phyloP scores from a whole-genome alignment of 2,113 vertebrate genomes.

The Tetraodon nigroviridis region DNA sequence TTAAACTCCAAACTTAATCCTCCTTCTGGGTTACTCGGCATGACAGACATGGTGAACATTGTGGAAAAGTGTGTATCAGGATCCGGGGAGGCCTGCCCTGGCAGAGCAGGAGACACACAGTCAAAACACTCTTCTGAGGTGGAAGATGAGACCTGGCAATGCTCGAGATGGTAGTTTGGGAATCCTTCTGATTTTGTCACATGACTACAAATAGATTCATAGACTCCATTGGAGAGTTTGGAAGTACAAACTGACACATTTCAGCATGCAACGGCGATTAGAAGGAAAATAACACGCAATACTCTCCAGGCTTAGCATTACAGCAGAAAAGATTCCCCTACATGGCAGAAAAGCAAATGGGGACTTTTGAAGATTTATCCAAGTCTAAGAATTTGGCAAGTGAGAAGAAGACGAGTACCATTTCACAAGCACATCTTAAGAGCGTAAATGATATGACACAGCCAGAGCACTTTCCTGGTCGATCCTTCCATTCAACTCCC shows the following conservation, averaged over 20 bases:
- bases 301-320: conserved; percentile 18
- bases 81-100: conserved; percentile 54
- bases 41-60: conserved; percentile 79
- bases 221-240: not conserved
- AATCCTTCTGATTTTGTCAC: not conserved
- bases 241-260: conserved; percentile 23
- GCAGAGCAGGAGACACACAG: conserved; percentile 59
- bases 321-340: conserved; percentile 45
- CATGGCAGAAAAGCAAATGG: conserved; percentile 17
- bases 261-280: conserved; percentile 24
- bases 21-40: conserved; percentile 73
- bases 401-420: not conserved
- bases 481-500: conserved; percentile 2
- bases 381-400: conserved; percentile 5
- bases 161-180: conserved; percentile 6
- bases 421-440: not conserved
- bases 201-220: not conserved
- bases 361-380: conserved; percentile 17
- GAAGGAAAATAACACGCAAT: conserved; percentile 30
- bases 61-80: conserved; percentile 76
- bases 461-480: not conserved
- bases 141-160: conserved; percentile 57
- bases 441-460: not conserved
- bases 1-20: conserved; percentile 80
- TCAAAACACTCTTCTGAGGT: conserved; percentile 67